A percentile compares a stretch with the other conserved stretches of the same genome.
Conservation (phyloP, 2,888 invertebrate genomes). For the Leptodirus hochenwartii region DNA sequence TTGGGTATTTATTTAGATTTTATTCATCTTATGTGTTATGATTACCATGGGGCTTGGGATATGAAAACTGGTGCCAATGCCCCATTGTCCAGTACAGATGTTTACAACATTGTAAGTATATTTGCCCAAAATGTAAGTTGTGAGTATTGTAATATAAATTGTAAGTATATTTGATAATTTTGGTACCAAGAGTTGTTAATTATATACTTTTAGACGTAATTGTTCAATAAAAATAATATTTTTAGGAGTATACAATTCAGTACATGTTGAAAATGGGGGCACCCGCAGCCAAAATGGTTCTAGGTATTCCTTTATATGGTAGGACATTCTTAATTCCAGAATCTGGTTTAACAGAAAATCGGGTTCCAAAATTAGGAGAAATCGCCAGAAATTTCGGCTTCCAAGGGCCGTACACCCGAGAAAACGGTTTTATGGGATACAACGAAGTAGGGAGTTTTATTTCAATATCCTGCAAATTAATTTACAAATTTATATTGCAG, state of each 20-base stretch:
- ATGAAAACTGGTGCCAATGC: constrained; percentile 57
- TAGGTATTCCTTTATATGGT: constrained; percentile 74
- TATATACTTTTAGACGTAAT: background rate
- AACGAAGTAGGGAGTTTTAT: constrained; percentile 56
- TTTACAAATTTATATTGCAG: constrained; percentile 21
- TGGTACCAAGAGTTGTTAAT: background rate
- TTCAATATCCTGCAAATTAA: constrained; percentile 14
- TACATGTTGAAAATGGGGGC: constrained; percentile 59
- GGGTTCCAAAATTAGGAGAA: constrained; percentile 32
- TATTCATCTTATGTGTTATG: constrained; percentile 77
- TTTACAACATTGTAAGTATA: constrained; percentile 47
- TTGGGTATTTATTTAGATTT: constrained; percentile 49
- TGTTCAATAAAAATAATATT: too few relatives aligned
- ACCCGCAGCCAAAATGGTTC: constrained; percentile 53
- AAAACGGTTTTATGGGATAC: constrained; percentile 73
- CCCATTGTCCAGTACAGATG: constrained; percentile 43
- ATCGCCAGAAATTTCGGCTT: constrained; percentile 42
- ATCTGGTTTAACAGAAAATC: constrained; percentile 16
- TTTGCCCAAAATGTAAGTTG: background rate
- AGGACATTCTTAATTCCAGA: constrained; percentile 46
- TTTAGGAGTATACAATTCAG: constrained; percentile 54
- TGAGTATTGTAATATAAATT: constrained; percentile 3
- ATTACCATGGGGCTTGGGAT: constrained; percentile 79
- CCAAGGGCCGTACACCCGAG: constrained; percentile 57
- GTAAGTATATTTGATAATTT: background rate